phyloP scores from a whole-genome alignment of 2,113 vertebrate genomes.

The Phrynosoma blainvillii region DNA sequence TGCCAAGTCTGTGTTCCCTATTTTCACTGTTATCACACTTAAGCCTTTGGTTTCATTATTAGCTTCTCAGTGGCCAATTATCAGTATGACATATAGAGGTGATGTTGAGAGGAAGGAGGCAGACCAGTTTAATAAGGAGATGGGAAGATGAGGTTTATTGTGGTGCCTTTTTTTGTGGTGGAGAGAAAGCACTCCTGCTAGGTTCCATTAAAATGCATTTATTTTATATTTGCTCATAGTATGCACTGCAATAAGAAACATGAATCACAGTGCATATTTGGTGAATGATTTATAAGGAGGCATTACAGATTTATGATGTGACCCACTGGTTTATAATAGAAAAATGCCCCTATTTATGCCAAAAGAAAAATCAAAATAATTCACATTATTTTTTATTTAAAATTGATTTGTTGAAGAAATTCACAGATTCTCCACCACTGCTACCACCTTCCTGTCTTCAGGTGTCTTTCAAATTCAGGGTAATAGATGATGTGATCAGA shows the following conservation, averaged over 20 bases:
- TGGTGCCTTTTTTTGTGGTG: conserved; percentile 25
- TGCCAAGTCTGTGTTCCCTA: background rate
- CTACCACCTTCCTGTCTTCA: background rate
- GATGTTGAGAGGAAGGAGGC: conserved; percentile 49
- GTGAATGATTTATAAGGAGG: conserved; percentile 63
- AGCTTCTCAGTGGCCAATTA: conserved; percentile 60
- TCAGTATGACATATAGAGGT: conserved; percentile 40
- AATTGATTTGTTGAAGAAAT: background rate
- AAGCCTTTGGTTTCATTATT: conserved; percentile 51
- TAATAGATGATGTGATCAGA: background rate
- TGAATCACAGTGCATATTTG: conserved; percentile 47
- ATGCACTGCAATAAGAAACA: conserved; percentile 46
- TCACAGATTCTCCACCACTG: background rate
- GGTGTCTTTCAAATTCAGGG: background rate
- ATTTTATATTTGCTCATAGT: conserved; percentile 57
- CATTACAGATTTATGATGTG: conserved; percentile 48
- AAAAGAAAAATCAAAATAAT: background rate
- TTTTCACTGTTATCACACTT: background rate
- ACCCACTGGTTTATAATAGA: conserved; percentile 27
- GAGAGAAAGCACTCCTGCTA: conserved; percentile 39
- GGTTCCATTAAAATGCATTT: conserved; percentile 64
- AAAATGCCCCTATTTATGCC: conserved; percentile 12
- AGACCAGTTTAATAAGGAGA: conserved; percentile 62
- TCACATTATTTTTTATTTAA: background rate
- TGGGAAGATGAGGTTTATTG: conserved; percentile 43